These are phyloP conservation scores for Germaria angustata DNA, from an alignment of 2,888 invertebrate genomes.

Conservation along the genomic window DNA sequence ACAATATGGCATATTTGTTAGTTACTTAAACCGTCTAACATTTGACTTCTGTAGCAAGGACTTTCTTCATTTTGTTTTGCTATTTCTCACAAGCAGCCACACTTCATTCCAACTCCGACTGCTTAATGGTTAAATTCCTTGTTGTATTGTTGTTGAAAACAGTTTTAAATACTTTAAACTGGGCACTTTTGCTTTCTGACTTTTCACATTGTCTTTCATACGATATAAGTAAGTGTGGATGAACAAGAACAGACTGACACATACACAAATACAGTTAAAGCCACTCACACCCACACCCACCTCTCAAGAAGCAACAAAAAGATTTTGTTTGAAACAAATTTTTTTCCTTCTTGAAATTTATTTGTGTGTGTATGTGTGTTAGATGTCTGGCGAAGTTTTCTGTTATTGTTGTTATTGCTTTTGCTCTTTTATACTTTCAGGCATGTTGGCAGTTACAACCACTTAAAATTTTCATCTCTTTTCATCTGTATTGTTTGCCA, in stretches of 20 bases:
- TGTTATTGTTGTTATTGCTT: constrained; percentile 51
- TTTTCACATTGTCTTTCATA: constrained; percentile 63
- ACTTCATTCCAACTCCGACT: background rate
- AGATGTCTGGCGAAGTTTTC: constrained; percentile 68
- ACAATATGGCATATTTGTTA: constrained; percentile 60
- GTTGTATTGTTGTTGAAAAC: constrained; percentile 68
- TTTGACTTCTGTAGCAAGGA: constrained; percentile 56
- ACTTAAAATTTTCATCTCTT: constrained; percentile 63
- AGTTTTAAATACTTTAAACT: constrained; percentile 77
- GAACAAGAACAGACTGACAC: background rate
- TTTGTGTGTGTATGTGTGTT: too few relatives aligned
- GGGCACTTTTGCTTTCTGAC: constrained; percentile 71
- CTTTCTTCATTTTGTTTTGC: constrained; percentile 71
- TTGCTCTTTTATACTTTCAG: constrained; percentile 35
- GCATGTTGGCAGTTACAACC: constrained; percentile 63
- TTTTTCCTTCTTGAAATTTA: too few relatives aligned
- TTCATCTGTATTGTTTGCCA: background rate
- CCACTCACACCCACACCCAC: constrained; percentile 52
- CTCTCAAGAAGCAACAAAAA: constrained; percentile 39
- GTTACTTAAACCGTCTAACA: constrained; percentile 55
- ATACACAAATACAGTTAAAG: background rate
- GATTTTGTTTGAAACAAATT: constrained; percentile 53
- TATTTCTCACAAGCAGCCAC: background rate
- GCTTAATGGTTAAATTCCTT: constrained; percentile 50
- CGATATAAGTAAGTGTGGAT: background rate